These are phyloP conservation scores for Aromia moschata DNA, from an alignment of 2,888 invertebrate species.

Conservation along the genomic window DNA sequence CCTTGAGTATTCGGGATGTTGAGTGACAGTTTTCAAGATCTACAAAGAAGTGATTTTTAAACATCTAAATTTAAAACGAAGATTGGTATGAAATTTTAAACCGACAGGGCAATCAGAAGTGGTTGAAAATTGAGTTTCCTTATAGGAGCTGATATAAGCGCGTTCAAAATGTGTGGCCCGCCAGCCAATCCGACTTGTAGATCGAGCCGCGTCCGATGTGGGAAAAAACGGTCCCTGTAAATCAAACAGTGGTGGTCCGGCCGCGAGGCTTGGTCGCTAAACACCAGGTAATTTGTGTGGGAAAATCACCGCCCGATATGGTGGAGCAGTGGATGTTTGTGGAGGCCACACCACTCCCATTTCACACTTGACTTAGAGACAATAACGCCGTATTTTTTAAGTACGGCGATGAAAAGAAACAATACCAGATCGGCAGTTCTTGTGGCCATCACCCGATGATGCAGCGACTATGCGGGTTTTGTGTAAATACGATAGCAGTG, in stretches of 20 bases:
- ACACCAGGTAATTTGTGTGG: constrained; percentile 55
- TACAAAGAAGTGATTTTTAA: too few species aligned
- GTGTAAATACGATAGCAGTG: neutral
- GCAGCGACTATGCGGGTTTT: constrained; percentile 2
- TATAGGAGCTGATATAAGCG: too few species aligned
- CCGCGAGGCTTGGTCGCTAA: constrained; percentile 53
- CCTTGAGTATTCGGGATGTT: too few species aligned
- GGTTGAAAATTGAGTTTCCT: too few species aligned
- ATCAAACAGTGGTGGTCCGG: constrained; percentile 50
- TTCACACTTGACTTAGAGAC: constrained; percentile 50
- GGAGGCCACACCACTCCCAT: constrained; percentile 49
- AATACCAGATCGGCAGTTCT: constrained; percentile 17
- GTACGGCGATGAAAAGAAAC: constrained; percentile 27
- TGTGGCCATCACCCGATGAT: constrained; percentile 9
- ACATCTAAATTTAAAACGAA: too few species aligned
- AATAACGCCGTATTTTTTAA: constrained; percentile 26
- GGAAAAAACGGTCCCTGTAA: constrained; percentile 32
- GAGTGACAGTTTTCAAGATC: too few species aligned
- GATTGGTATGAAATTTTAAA: too few species aligned
- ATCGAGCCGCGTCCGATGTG: constrained; percentile 13
- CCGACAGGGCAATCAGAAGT: too few species aligned
- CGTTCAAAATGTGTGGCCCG: too few species aligned
- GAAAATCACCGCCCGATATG: constrained; percentile 36
- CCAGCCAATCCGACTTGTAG: neutral
- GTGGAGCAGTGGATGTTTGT: constrained; percentile 34